Percentiles rank a stretch among this genome's conserved stretches.
These are phyloP conservation scores for Pomatostomus ruficeps DNA, from an alignment of 2,113 vertebrate species.

Conservation along the genomic window DNA sequence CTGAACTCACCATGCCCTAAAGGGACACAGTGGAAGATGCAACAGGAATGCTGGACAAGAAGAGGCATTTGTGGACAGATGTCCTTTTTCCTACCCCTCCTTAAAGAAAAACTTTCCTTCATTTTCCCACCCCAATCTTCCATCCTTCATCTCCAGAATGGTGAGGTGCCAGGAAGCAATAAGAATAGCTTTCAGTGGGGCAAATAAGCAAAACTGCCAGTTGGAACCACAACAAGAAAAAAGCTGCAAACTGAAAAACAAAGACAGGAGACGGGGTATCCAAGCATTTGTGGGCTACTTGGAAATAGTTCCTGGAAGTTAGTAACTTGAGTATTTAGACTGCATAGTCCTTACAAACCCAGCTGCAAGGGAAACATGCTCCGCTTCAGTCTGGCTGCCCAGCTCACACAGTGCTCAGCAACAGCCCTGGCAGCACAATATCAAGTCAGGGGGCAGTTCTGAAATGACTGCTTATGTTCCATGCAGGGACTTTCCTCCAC, in stretches of 20 bases:
- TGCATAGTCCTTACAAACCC: not conserved
- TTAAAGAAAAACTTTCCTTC: not conserved
- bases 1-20: not conserved
- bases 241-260: not conserved
- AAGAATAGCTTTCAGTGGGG: not conserved
- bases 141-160: not conserved
- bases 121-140: not conserved
- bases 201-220: not conserved
- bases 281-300: not conserved
- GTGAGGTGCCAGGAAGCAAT: not conserved
- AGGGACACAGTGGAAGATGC: not conserved
- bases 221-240: not conserved
- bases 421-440: not conserved
- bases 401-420: not conserved
- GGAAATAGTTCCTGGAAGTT: not conserved
- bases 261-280: not conserved
- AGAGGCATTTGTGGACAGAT: not conserved
- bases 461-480: not conserved
- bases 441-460: accelerated
- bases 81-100: not conserved
- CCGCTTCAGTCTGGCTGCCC: not conserved
- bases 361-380: not conserved
- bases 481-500: not conserved
- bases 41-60: not conserved
- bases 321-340: not conserved